These are phyloP conservation scores for Heliothis virescens DNA, from an alignment of 1,140 invertebrate species.

Conservation along the genomic window DNA sequence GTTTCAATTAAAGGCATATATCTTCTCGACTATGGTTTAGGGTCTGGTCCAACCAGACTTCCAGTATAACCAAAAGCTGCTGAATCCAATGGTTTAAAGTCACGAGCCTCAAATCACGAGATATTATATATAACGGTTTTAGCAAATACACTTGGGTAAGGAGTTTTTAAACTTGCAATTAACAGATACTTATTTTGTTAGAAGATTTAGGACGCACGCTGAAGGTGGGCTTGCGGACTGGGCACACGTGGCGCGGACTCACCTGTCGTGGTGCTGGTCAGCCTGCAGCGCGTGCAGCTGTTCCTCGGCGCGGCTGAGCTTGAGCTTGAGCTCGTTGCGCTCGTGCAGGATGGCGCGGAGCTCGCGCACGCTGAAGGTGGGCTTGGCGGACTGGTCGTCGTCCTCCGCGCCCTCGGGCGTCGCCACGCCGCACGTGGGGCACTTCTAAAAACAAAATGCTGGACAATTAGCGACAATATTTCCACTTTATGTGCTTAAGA, in stretches of 20 bases:
- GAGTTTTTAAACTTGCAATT: too few species aligned
- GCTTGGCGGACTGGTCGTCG: constrained; percentile 92
- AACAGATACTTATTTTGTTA: too few species aligned
- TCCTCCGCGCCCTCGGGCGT: constrained; percentile 66
- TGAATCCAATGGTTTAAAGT: too few species aligned
- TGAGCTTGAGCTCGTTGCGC: constrained; percentile 95
- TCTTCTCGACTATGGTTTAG: too few species aligned
- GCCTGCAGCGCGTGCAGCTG: constrained; percentile 92
- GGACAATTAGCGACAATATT: background rate
- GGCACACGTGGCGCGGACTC: background rate
- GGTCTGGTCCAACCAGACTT: too few species aligned
- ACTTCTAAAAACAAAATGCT: constrained; percentile 65
- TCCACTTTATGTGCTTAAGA: too few species aligned
- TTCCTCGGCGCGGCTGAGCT: constrained; percentile 95
- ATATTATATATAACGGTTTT: too few species aligned
- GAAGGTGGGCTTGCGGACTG: too few species aligned
- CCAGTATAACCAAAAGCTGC: too few species aligned
- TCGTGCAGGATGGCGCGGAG: constrained; percentile 95
- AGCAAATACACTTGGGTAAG: too few species aligned
- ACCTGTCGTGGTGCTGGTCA: constrained; percentile 85
- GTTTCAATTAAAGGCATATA: background rate
- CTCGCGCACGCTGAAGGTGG: constrained; percentile 96
- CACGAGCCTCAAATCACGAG: too few species aligned
- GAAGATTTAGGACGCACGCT: too few species aligned
- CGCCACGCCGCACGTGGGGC: constrained; percentile 75